Base-by-base conservation (phyloP, 2,888 invertebrate species). In the Arge pagana region DNA sequence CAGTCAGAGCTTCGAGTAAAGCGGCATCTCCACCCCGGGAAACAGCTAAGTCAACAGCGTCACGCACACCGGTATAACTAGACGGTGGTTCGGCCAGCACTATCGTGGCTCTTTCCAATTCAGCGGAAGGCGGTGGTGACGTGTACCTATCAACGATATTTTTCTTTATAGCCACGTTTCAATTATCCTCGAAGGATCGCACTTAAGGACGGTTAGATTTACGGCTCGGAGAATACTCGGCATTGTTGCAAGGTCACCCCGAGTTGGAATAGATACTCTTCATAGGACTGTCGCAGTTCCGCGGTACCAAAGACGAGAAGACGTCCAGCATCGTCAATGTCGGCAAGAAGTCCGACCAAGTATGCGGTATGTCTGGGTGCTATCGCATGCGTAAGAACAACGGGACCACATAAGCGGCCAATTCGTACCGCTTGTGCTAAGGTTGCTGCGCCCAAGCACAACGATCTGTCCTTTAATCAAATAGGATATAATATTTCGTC, bases 281-380 rank as follows among this genome's bases (percentile, higher is more conserved):
- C 84, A 69, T 90, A 90, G 61, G 87, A 86, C 19, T 69, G 40
- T 7, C 63, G 61, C 18, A 67, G 78, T 18, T 76, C 68, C 1
- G 84, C 86, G 6, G 84, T 82, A 15, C 85, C 85, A 62, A 85
- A 87, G 1, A 82, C 85, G 54, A 84, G 71, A 24, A 87, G 77
- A 59, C 80, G 78, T 18, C 83, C 83, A 1, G 84, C 81, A 33
- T 82, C 80, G 52, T 82, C 81, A 23, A 85, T 82, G 16, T 82
- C 82, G 3, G 79, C 77, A 21, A 86, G 73, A 5, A 87, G 80
- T 1, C 85, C 85, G 0, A 89, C 90, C 35, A 91, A 74, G 68
- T 91, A 92, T 0, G 89, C 90, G 0, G 89, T 89, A 35, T 89
- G 87, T 5, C 90, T 82, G 0, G 90, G 90, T 0, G 90, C 90